A percentile compares a stretch with the other conserved stretches of the same genome.
These are phyloP conservation scores for Spermophilus dauricus DNA, from an alignment of 2,113 vertebrate species.

Conservation along the genomic window DNA sequence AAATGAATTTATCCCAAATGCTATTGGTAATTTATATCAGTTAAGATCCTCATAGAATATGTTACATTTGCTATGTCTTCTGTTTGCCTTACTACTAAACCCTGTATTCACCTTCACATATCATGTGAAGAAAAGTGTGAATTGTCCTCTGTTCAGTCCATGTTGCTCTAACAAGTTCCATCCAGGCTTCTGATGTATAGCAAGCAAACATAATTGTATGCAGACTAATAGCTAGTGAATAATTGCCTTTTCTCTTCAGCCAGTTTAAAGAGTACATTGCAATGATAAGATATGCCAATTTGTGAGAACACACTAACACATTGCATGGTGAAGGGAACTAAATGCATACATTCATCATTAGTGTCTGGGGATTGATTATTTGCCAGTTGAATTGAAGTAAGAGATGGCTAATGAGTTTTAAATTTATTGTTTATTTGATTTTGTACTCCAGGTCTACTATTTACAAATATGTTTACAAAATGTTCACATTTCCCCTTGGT, in stretches of 20 bases:
- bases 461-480: background rate
- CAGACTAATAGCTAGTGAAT: conserved; percentile 28
- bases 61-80: background rate
- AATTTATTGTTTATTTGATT: conserved; percentile 38
- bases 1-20: conserved; percentile 38
- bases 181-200: background rate
- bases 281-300: background rate
- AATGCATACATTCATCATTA: background rate
- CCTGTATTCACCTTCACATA: background rate
- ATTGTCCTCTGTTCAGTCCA: background rate
- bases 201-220: background rate
- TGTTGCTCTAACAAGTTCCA: background rate
- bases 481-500: background rate
- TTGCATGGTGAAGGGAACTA: background rate
- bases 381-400: background rate
- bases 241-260: conserved; percentile 3
- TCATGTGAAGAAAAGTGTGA: background rate
- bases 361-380: background rate
- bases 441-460: background rate
- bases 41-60: background rate
- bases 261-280: background rate
- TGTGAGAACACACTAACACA: background rate
- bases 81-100: background rate
- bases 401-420: background rate
- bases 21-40: background rate